Evolutionary conservation across 2,888 invertebrate species (phyloP), one percentile per base, ranked within the genome.

Genomic region (Autographa gamma): DNA sequence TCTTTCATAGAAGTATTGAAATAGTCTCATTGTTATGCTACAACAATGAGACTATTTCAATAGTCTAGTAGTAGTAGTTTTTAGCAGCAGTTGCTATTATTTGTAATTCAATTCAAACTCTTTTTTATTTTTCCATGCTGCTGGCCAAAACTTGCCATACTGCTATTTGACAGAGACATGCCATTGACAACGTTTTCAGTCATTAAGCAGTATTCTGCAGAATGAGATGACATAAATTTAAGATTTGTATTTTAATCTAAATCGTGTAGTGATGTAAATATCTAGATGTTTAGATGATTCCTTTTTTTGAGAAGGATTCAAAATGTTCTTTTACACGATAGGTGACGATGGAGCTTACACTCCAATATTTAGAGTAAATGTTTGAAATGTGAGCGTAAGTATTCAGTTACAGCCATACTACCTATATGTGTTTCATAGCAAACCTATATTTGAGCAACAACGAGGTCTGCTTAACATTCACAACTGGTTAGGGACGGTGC

Each of bases 171-270:
- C 48, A n/a, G 13, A 41, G 14, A 18, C 18, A 25, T 52, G 34
- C n/a, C 19, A 56, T n/a, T 67, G 64, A 32, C 63, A 63, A 31
- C 13, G 31, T 32, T 60, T 71, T 71, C 65, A 76, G 6, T 41
- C 67, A 66, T 63, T n/a, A 19, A 66, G 34, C 6, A 38, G n/a
- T 41, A 2, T 79, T 75, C 79, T 76, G 56, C 70, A 76, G 73
- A 58, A 80, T 80, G 82, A 82, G 76, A 69, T 82, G 80, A 82
- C 69, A 67, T 43, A 64, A 18, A 41, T 54, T 56, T 62, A 60
- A 41, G 9, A 63, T 34, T 58, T 52, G 59, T 68, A 59, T 19
- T 70, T 58, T 69, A 59, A 66, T 76, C 67, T 9, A 82, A 80
- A 82, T 79, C 67, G 68, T 61, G 62, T 71, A 52, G 74, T 74